These are phyloP conservation scores for Arge pagana DNA, from an alignment of 2,888 invertebrate genomes.

Conservation along the genomic window DNA sequence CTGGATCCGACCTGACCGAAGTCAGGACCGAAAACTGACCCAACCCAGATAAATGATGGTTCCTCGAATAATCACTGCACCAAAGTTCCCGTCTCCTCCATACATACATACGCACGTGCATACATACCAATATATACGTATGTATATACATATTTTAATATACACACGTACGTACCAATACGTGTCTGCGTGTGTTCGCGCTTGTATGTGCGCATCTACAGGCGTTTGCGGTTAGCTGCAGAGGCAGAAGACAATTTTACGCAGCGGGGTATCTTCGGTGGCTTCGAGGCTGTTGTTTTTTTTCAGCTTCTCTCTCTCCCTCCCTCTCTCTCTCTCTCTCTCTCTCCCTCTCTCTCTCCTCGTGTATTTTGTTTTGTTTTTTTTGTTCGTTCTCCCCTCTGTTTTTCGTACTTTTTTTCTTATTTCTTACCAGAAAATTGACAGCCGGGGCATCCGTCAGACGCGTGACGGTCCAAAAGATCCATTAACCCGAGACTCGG, in stretches of 20 bases:
- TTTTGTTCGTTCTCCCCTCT: not conserved
- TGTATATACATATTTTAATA: too few species aligned
- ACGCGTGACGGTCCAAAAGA: slow-evolving; percentile 27
- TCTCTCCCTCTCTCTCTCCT: not conserved
- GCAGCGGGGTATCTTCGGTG: slow-evolving; percentile 52
- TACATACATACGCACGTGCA: too few species aligned
- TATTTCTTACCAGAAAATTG: slow-evolving; percentile 43
- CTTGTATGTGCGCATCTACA: slow-evolving; percentile 8
- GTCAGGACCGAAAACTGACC: slow-evolving; percentile 13
- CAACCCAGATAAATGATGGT: slow-evolving; percentile 22
- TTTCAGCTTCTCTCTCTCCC: not conserved
- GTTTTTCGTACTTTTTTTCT: too few species aligned
- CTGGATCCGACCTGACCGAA: slow-evolving; percentile 15
- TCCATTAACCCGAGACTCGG: slow-evolving; percentile 42
- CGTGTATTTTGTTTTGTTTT: not conserved
- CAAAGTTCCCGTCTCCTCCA: too few species aligned
- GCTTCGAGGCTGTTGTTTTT: slow-evolving; percentile 44
- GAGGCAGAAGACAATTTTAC: slow-evolving; percentile 59
- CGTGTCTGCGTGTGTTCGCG: too few species aligned
- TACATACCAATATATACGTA: too few species aligned
- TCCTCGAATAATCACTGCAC: slow-evolving; percentile 17
- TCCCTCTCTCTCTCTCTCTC: not conserved
- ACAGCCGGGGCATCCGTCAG: slow-evolving; percentile 50
- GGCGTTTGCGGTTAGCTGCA: slow-evolving; percentile 47
- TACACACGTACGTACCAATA: too few species aligned